Evolutionary conservation across 2,113 vertebrate species (phyloP), one percentile per base, ranked within the genome.

Genomic region (Microcebus griseorufus): DNA sequence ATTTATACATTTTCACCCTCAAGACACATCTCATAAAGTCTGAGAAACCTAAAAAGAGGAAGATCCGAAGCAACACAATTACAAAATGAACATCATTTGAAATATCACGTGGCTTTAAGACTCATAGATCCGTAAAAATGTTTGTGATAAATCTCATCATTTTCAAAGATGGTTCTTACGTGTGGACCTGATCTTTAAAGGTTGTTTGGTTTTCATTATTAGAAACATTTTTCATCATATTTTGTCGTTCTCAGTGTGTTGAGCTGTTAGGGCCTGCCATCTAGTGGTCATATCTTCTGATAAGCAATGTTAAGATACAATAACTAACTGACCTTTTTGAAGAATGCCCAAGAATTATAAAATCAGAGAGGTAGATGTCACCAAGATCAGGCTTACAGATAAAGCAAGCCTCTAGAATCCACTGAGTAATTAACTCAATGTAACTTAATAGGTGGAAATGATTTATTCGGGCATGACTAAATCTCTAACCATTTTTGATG

Each of bases 191-290:
- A 98, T 98, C 97, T 98, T 98, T 98, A 98, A 98, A 98, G 98
- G 98, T 98, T 98, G 98, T 97, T 97, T 98, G 97, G 91, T 97
- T 98, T 95, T 96, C 95, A 85, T 96, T 98, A 98, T 98, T 98
- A 97, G 95, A 98, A 97, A 94, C 97, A 98, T 98, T 98, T 98
- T 96, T 98, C 98, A 98, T 95, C 88, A 91, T 65, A 92, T 90
- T 98, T 91, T 92, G 78, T 48, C 39, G 58, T 76, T 48, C 60
- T 82, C 27, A 0, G 42, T 42, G 72, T 65, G 53, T 37, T 88
- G 45, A 48, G 51, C 62, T 97, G 94, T 91, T 7, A 42, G 51
- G n/a, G 78, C 93, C 98, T 88, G 98, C 98, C 98, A 98, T 91
- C 98, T 98, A 73, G 97, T 98, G 98, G 98, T 51, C 0, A 1